Base-by-base conservation (phyloP, 2,888 invertebrate species). In the Thecophora atra region DNA sequence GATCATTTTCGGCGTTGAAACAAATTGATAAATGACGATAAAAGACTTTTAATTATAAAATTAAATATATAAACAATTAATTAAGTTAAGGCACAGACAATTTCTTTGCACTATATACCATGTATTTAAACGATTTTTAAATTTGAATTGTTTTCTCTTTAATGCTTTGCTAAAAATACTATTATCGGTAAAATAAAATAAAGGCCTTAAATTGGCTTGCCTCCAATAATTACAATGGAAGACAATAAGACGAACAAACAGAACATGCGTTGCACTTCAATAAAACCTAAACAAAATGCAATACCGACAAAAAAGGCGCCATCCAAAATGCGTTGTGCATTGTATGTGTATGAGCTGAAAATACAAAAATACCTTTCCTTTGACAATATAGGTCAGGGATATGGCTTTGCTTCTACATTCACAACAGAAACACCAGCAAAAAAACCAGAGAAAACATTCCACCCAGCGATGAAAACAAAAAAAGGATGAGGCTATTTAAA, bases 371-470 rank as follows among this genome's bases (percentile, higher is more conserved):
- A 17, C 17, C 30, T 30, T 30, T 4, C 47, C n/a, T 60, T 60
- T 60, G 6, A 60, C 28, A 60, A 60, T 30, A 60, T n/a, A 26
- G 60, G 60, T 60, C 60, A 60, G 30, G 60, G 60, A 26, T 60
- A 17, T 26, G 8, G 17, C 5, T 30, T 60, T 60, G 60, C 30
- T 60, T 47, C 47, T n/a, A 11, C n/a, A n/a, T 47, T 47, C n/a
- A 30, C 13, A 5, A 60, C 17, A 30, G 11, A 60, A 60, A 60
- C 1, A 26, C 26, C 15, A 60, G 13, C 15, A 60, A 30, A 58
- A 60, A 60, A 7, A 30, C 21, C 37, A 37, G 11, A 4, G 11
- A 37, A 37, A 37, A 37, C 37, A 8, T 11, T 37, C 37, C 37
- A 37, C 11, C 37, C 37, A 37, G 1, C 37, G 11, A 37, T 37